phyloP scores from a whole-genome alignment of 1,140 invertebrate genomes.

The Meloidogyne hapla region DNA sequence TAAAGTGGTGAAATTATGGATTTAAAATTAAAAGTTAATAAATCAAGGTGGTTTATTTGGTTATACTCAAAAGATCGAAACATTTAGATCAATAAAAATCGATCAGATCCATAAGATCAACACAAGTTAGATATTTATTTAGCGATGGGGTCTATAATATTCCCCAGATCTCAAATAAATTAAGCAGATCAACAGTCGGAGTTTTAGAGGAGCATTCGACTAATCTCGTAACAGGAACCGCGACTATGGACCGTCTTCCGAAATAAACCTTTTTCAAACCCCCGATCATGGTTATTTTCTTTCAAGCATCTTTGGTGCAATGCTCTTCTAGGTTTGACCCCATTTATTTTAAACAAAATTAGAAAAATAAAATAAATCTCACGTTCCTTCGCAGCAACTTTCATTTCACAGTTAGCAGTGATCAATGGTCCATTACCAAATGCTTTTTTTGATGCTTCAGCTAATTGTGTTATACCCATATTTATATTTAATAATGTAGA shows the following conservation, averaged over 20 bases:
- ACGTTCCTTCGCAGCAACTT: background rate
- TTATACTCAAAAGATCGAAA: background rate
- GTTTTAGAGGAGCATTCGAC: too few species aligned
- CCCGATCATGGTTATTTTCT: too few species aligned
- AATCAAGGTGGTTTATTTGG: background rate
- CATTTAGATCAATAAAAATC: background rate
- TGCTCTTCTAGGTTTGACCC: too few species aligned
- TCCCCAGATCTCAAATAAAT: too few species aligned
- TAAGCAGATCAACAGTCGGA: too few species aligned
- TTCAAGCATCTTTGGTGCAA: too few species aligned
- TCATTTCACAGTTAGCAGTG: background rate
- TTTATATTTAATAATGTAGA: background rate
- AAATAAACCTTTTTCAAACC: too few species aligned
- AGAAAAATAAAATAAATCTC: background rate
- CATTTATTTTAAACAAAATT: background rate
- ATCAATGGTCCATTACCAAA: conserved; percentile 19
- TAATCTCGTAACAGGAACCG: too few species aligned
- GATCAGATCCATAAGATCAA: too few species aligned
- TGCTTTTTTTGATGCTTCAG: conserved; percentile 20
- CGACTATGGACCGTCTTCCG: too few species aligned
- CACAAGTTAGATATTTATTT: too few species aligned
- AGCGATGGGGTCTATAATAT: too few species aligned
- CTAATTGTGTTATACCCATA: conserved; percentile 10
- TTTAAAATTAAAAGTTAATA: background rate
- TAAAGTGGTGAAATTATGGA: background rate